Evolutionary conservation across 37 sponge, comb jelly and placozoan genomes (phyloP), one percentile per base, ranked within the genome.

Genomic region (Haliclona indistincta): DNA sequence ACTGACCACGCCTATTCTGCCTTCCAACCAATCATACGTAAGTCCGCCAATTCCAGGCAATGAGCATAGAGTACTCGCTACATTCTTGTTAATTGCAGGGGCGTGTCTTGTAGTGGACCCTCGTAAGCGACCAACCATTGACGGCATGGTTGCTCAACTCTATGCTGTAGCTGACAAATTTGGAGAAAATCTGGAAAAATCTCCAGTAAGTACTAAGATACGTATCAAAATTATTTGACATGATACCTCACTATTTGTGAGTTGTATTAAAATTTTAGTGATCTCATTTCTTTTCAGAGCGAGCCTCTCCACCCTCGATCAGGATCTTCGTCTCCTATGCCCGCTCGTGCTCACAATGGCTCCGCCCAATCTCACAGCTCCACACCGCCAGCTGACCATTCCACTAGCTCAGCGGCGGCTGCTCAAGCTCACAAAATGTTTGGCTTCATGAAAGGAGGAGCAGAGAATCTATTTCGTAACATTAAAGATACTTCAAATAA

Each of bases 401-500:
- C 26, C n/a, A 20, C 6, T 6, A 26, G 60, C 11, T 11, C 60
- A 25, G 60, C 70, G 19, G 81, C 82, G 35, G 68, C 76, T 40
- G 84, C 77, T 3, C 83, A 88, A 62, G 81, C 89, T 23, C 89
- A 89, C 38, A 71, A 77, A 40, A 26, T 91, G 37, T 86, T 88
- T 82, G 95, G 95, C 8, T 63, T 74, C 43, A 77, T 94, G 86
- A 87, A 85, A 69, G 89, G 84, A 36, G 89, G 89, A 10, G 95
- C 95, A 3, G 95, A 84, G 5, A 80, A 60, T 32, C 69, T 94
- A 30, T 70, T 94, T 64, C 90, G 83, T 77, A 89, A 83, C 64
- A 86, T 94, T 53, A 89, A 90, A 49, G 95, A 94, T 41, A 92
- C 85, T 1, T 90, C 95, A 39, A 43, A 80, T 68, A 92, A 83